Evolutionary conservation across 2,113 vertebrate species (phyloP), one percentile per base, ranked within the genome.

Genomic region (Thymallus thymallus): DNA sequence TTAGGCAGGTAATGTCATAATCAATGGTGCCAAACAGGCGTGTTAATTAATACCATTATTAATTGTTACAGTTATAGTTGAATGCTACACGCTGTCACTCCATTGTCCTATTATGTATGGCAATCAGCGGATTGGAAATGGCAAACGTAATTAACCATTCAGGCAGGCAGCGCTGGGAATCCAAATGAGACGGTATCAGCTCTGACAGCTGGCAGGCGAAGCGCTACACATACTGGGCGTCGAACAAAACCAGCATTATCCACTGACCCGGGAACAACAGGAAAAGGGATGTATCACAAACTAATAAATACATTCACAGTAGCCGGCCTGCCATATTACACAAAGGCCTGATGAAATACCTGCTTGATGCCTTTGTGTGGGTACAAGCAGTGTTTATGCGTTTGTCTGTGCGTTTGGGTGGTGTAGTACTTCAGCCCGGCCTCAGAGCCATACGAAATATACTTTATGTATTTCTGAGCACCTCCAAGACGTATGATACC

Each of bases 21-120:
- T 96, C 96, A 92, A 91, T 92, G 92, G 93, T 85, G 92, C 88
- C 94, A 93, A 90, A 88, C 86, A 91, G 88, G 86, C 94, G 92
- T 95, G 96, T 94, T 98, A 96, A 97, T 97, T 95, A 96, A 94
- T 91, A 86, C 85, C 92, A 92, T 96, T 96, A 98, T 98, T 96
- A 98, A 98, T 96, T 96, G 96, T 94, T 96, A 94, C 95, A 95
- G 95, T 96, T 93, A 93, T 91, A 94, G 90, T 91, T 94, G 94
- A 94, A 94, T 93, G 94, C 94, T 93, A 94, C 94, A 94, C 86
- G 94, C 95, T 93, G 94, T 95, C 93, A 92, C 87, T 86, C 94
- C 93, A 94, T 95, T 94, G 94, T 94, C 93, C 94, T 88, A 75
- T 93, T 91, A 94, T 94, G 94, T 95, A 91, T 93, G 91, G 93